These are phyloP conservation scores for Psammodynastes pulverulentus DNA, from an alignment of 2,113 vertebrate genomes.

Conservation along the genomic window DNA sequence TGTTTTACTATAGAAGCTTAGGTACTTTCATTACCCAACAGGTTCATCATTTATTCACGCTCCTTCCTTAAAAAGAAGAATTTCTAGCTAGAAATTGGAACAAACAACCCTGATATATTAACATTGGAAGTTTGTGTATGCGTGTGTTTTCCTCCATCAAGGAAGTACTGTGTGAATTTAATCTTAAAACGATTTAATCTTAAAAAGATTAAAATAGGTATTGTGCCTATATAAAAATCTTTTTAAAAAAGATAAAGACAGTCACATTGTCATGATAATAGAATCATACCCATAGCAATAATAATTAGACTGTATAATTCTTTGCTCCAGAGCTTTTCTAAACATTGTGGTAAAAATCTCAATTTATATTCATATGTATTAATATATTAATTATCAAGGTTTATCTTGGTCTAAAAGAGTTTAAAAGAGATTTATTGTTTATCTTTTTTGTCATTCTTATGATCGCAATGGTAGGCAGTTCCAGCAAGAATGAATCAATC, in stretches of 20 bases:
- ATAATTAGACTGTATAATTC: conserved; percentile 26
- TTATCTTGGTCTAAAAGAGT: conserved; percentile 1
- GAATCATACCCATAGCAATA: conserved; percentile 20
- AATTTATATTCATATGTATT: conserved; percentile 15
- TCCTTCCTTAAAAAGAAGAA: not conserved
- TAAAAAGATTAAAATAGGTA: not conserved
- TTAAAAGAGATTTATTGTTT: conserved; percentile 1
- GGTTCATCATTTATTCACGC: not conserved
- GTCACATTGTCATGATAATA: not conserved
- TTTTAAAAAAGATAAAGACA: not conserved
- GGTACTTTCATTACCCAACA: not conserved
- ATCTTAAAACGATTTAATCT: not conserved
- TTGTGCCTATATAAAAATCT: conserved; percentile 1
- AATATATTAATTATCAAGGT: conserved; percentile 3
- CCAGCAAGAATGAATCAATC: not conserved
- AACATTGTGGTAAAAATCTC: not conserved
- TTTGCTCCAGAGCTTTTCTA: conserved; percentile 22
- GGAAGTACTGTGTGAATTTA: not conserved
- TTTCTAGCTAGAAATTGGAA: not conserved
- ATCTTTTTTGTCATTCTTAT: not conserved
- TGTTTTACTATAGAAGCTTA: not conserved
- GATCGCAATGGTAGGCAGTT: not conserved
- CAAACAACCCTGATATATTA: not conserved
- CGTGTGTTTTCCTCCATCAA: not conserved
- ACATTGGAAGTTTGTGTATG: not conserved